phyloP scores from a whole-genome alignment of 2,113 vertebrate species.

The Myotis davidii region DNA sequence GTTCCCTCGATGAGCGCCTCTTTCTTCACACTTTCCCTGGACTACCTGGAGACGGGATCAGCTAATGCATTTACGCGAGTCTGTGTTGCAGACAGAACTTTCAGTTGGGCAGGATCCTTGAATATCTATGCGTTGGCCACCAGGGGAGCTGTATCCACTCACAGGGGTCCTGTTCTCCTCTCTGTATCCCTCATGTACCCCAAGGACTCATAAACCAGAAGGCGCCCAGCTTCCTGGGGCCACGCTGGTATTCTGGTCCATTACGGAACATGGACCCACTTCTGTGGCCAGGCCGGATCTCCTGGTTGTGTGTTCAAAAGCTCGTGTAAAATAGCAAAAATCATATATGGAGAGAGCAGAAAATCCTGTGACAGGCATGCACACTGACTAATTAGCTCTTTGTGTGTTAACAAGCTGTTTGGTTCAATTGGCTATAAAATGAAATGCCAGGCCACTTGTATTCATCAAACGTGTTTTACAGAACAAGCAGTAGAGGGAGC shows the following conservation, averaged over 20 bases:
- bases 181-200: not conserved
- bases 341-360: not conserved
- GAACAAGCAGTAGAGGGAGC: not conserved
- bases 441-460: conserved; percentile 17
- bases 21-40: not conserved
- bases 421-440: conserved; percentile 31
- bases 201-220: not conserved
- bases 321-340: not conserved
- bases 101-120: not conserved
- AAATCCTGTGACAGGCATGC: not conserved
- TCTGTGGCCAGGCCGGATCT: not conserved
- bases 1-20: not conserved
- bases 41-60: not conserved
- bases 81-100: not conserved
- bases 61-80: not conserved
- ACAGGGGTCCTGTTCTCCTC: not conserved
- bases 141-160: not conserved
- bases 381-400: not conserved
- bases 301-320: not conserved
- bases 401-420: conserved; percentile 50
- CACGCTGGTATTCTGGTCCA: not conserved
- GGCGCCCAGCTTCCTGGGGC: not conserved
- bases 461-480: conserved; percentile 21
- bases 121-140: not conserved
- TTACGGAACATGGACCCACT: not conserved